A percentile compares a stretch with the other conserved stretches of the same genome.
phyloP scores from a whole-genome alignment of 2,113 vertebrate species.

The Montifringilla adamsi region DNA sequence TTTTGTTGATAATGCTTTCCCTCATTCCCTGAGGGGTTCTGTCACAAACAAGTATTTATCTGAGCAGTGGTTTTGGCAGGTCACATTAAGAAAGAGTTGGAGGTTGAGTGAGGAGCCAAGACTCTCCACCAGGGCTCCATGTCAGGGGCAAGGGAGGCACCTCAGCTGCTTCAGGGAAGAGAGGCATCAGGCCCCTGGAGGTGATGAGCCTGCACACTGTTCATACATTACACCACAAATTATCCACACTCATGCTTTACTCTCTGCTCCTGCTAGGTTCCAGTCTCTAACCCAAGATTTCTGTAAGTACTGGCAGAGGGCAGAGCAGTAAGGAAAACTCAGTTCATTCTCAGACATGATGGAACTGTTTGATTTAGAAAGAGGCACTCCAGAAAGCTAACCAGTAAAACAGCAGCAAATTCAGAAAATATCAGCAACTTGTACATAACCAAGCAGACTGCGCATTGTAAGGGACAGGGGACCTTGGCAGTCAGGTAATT shows the following conservation, averaged over 20 bases:
- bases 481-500: background rate
- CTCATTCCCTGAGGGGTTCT: background rate
- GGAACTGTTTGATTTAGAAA: background rate
- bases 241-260: background rate
- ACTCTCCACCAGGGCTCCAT: accelerated
- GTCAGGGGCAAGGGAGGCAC: background rate
- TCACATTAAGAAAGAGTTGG: background rate
- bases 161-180: background rate
- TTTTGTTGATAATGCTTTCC: background rate
- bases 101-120: background rate
- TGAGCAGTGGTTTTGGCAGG: background rate
- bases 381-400: background rate
- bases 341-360: background rate
- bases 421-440: background rate
- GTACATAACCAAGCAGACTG: background rate
- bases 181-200: background rate
- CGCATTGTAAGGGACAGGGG: background rate
- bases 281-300: background rate
- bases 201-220: background rate
- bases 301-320: background rate
- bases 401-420: background rate
- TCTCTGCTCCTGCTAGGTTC: background rate
- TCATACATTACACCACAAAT: accelerated
- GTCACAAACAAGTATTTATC: background rate
- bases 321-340: background rate